Percentiles rank a stretch among this genome's conserved stretches.
phyloP scores from a whole-genome alignment of 2,113 vertebrate genomes.

The Lucifuga dentata region DNA sequence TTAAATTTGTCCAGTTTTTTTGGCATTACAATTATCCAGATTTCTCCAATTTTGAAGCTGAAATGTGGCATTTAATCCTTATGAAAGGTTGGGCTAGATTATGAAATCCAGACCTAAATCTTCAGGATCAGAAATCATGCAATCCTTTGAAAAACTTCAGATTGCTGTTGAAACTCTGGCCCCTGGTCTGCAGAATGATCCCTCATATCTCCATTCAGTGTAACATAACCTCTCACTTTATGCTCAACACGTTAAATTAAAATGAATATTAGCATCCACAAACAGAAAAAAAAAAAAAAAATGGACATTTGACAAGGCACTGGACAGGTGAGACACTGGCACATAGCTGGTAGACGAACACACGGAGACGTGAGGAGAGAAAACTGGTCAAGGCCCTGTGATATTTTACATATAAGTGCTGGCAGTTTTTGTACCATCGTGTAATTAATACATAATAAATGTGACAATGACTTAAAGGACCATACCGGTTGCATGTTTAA shows the following conservation, averaged over 20 bases:
- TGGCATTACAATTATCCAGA: no score
- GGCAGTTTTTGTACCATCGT: conserved; percentile 73
- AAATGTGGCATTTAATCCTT: no score
- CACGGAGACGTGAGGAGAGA: not conserved
- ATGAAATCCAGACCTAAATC: no score
- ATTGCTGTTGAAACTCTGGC: no score
- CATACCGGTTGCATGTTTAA: no score
- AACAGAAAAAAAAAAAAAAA: conserved; percentile 66
- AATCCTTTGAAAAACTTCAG: no score
- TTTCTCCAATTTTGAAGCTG: no score
- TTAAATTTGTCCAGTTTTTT: no score
- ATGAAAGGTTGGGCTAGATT: no score
- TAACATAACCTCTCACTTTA: conserved; percentile 70
- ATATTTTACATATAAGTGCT: conserved; percentile 66
- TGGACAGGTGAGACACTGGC: conserved; percentile 79
- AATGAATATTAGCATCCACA: conserved; percentile 66
- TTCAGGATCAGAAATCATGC: no score
- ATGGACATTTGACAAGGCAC: conserved; percentile 85
- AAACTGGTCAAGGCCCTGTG: conserved; percentile 54
- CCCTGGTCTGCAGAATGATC: conserved; percentile 5
- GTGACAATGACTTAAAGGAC: conserved; percentile 20
- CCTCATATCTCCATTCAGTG: conserved; percentile 6
- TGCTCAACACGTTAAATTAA: conserved; percentile 16
- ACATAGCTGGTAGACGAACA: conserved; percentile 59
- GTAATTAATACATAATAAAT: conserved; percentile 49